A percentile compares a stretch with the other conserved stretches of the same genome.
Evolutionary conservation across 1,140 invertebrate species (phyloP).

Genomic region (Drosophila pseudoobscura): DNA sequence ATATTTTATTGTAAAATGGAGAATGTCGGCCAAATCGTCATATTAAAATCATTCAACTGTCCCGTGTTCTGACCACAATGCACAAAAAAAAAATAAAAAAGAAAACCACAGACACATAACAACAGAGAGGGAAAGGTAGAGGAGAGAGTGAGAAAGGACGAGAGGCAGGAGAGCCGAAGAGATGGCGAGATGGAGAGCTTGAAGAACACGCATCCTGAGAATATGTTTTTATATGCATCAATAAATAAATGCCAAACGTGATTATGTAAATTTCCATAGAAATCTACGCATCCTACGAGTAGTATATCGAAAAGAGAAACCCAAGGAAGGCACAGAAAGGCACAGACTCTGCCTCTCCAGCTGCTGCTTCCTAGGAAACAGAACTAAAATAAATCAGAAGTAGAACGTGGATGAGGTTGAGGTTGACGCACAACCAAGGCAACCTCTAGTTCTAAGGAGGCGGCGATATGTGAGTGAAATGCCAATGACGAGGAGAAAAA

Average conservation of each 20-base stretch:
- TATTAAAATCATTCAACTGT: constrained; percentile 77
- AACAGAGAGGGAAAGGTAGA: not conserved
- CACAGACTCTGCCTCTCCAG: constrained; percentile 1
- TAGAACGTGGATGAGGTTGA: not conserved
- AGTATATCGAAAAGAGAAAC: constrained; percentile 31
- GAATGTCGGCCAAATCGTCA: constrained; percentile 54
- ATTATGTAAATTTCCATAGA: constrained; percentile 79
- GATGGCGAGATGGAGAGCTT: not conserved
- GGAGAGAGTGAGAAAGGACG: not conserved
- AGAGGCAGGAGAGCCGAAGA: not conserved
- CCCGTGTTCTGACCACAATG: constrained; percentile 52
- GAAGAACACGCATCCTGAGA: constrained; percentile 38
- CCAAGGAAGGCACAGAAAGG: constrained; percentile 25
- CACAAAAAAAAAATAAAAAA: constrained; percentile 20
- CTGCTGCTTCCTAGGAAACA: constrained; percentile 38
- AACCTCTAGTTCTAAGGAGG: constrained; percentile 29
- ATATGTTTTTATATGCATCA: constrained; percentile 75
- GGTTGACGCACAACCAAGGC: constrained; percentile 34
- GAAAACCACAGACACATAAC: constrained; percentile 28
- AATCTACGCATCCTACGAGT: constrained; percentile 46
- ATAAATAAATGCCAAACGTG: constrained; percentile 82
- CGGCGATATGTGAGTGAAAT: constrained; percentile 50
- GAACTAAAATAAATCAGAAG: constrained; percentile 53
- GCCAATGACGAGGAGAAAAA: constrained; percentile 44
- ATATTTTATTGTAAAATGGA: constrained; percentile 67